Conservation (phyloP, 1,140 invertebrate species). For the Aphis craccivora region DNA sequence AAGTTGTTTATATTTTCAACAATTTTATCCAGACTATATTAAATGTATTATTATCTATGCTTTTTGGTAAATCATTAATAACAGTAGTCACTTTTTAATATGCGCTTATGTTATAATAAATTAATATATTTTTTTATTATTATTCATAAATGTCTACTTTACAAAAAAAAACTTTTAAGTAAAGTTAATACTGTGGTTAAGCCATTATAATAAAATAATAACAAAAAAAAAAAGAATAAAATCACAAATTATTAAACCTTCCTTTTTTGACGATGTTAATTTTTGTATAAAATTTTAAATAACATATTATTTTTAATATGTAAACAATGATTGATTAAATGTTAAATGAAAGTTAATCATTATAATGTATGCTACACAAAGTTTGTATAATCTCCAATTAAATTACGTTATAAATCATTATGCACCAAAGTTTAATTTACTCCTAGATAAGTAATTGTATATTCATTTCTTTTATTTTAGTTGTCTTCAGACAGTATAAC, state of each 20-base stretch:
- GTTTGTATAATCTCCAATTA: not conserved
- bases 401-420: not conserved
- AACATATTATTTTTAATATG: not conserved
- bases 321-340: constrained; percentile 16
- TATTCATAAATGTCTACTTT: constrained; percentile 1
- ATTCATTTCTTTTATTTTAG: not conserved
- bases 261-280: not conserved
- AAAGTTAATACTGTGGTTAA: not conserved
- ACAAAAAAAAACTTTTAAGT: constrained; percentile 7
- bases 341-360: constrained; percentile 2
- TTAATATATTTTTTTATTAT: not conserved
- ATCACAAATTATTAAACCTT: constrained; percentile 1
- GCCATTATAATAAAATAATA: not conserved
- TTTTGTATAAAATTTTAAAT: not conserved
- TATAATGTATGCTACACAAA: not conserved
- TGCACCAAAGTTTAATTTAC: not conserved
- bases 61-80: not conserved
- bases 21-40: not conserved
- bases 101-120: not conserved
- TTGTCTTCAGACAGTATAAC: not conserved
- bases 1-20: not conserved
- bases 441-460: not conserved
- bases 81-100: not conserved
- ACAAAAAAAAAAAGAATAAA: not conserved
- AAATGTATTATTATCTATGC: not conserved